Evolutionary conservation across 2,888 invertebrate genomes (phyloP).

Genomic region (Xanthia icteritia): DNA sequence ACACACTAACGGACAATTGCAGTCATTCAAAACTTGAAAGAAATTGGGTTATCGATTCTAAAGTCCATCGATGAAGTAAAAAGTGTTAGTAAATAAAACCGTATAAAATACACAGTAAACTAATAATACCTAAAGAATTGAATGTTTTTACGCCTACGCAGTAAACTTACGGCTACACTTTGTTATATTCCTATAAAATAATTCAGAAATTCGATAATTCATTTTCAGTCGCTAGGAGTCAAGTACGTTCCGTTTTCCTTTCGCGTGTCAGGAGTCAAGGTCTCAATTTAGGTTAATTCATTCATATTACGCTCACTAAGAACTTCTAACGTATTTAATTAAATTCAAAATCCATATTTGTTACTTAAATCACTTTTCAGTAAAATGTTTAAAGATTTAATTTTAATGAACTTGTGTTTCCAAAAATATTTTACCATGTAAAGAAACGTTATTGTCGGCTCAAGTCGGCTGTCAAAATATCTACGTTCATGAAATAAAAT

Average conservation of each 20-base stretch:
- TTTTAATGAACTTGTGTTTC: neutral
- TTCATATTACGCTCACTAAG: neutral
- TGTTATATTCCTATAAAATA: constrained; percentile 55
- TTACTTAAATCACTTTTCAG: neutral
- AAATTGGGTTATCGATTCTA: constrained; percentile 87
- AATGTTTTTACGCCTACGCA: constrained; percentile 52
- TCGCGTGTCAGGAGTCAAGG: neutral
- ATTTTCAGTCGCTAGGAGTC: constrained; percentile 62
- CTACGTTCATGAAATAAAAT: constrained; percentile 44
- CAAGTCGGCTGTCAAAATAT: constrained; percentile 44
- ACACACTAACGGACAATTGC: constrained; percentile 38
- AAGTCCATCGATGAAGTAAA: constrained; percentile 78
- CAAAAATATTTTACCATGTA: constrained; percentile 1
- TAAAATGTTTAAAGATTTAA: too few species aligned
- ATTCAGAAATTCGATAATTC: constrained; percentile 64
- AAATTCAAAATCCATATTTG: neutral
- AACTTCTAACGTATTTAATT: neutral
- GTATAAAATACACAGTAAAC: constrained; percentile 54
- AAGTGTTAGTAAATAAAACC: constrained; percentile 61
- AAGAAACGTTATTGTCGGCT: constrained; percentile 25
- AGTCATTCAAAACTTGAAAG: constrained; percentile 57
- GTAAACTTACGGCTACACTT: constrained; percentile 49
- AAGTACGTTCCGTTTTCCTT: constrained; percentile 50
- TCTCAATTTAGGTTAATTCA: neutral
- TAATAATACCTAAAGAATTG: constrained; percentile 48